phyloP scores from a whole-genome alignment of 1,140 invertebrate species.

The Drosophila kohkoa region DNA sequence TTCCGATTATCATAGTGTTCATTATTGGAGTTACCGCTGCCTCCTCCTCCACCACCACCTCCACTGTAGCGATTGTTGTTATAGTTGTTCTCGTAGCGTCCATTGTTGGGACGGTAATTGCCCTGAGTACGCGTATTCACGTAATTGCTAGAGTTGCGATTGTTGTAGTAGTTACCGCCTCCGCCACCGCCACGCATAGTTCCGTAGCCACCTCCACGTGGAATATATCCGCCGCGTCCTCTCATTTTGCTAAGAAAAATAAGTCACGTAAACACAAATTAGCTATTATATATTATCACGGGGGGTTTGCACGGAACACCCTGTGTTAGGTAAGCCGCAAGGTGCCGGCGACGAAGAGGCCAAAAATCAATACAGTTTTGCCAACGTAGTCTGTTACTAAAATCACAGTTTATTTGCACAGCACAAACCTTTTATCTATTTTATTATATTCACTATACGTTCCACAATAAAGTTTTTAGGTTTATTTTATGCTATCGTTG shows the following conservation, averaged over 20 bases:
- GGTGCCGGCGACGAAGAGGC: slow-evolving; percentile 31
- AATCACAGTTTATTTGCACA: background rate
- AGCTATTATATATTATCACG: slow-evolving; percentile 1
- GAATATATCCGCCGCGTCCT: slow-evolving; percentile 75
- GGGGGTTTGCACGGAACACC: slow-evolving; percentile 14
- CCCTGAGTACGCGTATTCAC: slow-evolving; percentile 74
- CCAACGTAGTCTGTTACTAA: slow-evolving; percentile 2
- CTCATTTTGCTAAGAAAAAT: slow-evolving; percentile 60
- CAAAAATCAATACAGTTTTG: slow-evolving; percentile 39
- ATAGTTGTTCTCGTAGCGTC: slow-evolving; percentile 74
- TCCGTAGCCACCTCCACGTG: slow-evolving; percentile 61
- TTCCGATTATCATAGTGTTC: slow-evolving; percentile 74
- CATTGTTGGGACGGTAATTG: slow-evolving; percentile 69
- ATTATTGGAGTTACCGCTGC: slow-evolving; percentile 43
- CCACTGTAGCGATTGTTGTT: slow-evolving; percentile 63
- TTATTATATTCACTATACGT: background rate
- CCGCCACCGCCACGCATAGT: slow-evolving; percentile 60
- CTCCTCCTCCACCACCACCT: background rate
- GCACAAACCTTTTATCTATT: slow-evolving; percentile 27
- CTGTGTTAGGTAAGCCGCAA: slow-evolving; percentile 6
- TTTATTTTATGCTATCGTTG: slow-evolving; percentile 11
- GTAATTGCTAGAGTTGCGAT: slow-evolving; percentile 76
- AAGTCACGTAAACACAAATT: no score
- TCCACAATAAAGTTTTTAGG: background rate
- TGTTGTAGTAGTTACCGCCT: slow-evolving; percentile 59